Conservation (phyloP, 2,113 vertebrate genomes). For the Picathartes gymnocephalus region DNA sequence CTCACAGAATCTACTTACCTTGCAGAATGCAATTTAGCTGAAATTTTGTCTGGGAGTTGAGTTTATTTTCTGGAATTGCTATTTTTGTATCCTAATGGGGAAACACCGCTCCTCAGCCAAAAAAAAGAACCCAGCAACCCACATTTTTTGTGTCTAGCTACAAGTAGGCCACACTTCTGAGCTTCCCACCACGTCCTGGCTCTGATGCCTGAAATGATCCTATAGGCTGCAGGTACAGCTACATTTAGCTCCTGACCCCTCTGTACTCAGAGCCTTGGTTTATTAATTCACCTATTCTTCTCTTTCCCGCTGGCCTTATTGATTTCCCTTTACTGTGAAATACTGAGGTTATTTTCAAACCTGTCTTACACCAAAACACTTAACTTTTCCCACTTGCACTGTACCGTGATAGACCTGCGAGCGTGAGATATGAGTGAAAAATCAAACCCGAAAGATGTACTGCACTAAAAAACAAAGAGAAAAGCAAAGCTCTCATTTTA, state of each 20-base stretch:
- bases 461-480: background rate
- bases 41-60: background rate
- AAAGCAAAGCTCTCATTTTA: background rate
- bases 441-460: background rate
- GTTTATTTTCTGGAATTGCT: background rate
- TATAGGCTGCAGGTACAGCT: constrained; percentile 2
- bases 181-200: background rate
- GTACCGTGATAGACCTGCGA: background rate
- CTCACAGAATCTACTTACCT: background rate
- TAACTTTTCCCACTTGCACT: constrained; percentile 4
- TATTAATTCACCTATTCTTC: constrained; percentile 39
- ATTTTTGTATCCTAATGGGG: background rate
- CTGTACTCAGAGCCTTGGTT: background rate
- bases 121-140: background rate
- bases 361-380: constrained; percentile 5
- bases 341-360: constrained; percentile 34
- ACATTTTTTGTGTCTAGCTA: background rate
- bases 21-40: background rate
- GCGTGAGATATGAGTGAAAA: background rate
- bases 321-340: constrained; percentile 38
- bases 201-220: background rate
- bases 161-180: background rate
- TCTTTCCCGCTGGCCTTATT: background rate
- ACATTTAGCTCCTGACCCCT: constrained; percentile 17
- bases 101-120: background rate